Evolutionary conservation across 2,888 invertebrate species (phyloP), one percentile per base, ranked within the genome.

Genomic region (Ophion obscuratus): DNA sequence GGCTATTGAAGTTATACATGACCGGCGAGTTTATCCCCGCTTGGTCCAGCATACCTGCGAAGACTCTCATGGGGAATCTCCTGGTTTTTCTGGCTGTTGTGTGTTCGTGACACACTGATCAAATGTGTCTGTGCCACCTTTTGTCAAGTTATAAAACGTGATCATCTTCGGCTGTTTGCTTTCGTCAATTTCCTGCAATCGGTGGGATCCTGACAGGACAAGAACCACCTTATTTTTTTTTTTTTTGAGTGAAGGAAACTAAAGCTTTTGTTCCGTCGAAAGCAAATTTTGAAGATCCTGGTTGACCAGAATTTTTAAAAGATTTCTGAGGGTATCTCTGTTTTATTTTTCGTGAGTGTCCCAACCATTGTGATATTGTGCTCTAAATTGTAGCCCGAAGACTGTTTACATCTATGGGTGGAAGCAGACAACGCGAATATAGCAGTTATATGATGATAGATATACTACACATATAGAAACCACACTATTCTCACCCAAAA

Each of bases 31-130:
- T 83, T 20, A 83, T 57, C 2, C 17, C 20, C 20, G 70, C 64
- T 36, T 78, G 73, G 66, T 78, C 83, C 6, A 83, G 71, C 64
- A 83, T 83, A 17, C 71, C 78, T 7, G 53, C n/a, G 53, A 83
- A 83, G 24, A 78, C 24, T 36, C 71, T 62, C 20, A 83, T 59
- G 4, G 77, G 68, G 73, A 78, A 83, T 9, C 78, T 47, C 24
- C 47, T 44, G 24, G 71, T 73, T 44, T 27, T 64, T 3, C 83
- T 47, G 14, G 71, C 57, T 14, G 57, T 40, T 4, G 83, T 64
- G 53, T 83, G 78, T 9, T 82, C 36, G 11, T 20, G 20, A 27
- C 82, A 82, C 27, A 40, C 27, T 77, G 40, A 62, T 81, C 36
- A 36, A 36, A 36, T 36, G 36, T 36, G 36, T 36, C 36, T 36